Evolutionary conservation across 2,797 vertebrate genomes (phyloP), one percentile per base, ranked within the genome.

Genomic region (Alcedo quadribrachys): DNA sequence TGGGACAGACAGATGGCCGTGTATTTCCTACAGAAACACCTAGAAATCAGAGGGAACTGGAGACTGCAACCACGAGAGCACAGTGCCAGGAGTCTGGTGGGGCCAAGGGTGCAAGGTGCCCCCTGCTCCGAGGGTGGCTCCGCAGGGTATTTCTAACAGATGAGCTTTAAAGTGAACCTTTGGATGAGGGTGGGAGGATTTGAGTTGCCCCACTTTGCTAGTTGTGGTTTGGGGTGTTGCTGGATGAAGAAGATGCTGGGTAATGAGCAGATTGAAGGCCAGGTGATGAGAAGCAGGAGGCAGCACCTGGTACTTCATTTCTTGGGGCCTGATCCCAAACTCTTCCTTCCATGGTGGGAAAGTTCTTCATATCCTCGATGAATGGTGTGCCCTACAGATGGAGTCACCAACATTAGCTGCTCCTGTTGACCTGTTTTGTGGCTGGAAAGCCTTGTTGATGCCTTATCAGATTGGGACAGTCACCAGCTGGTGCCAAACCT

Each of bases 11-110:
- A 90, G 68, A 65, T 77, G 9, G 73, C 81, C 19, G 0, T 42
- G 94, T 91, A 80, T 94, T 91, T 92, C 83, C 88, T 42, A 58
- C 78, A 86, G 95, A 93, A 93, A 92, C 35, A 46, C 91, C 88
- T 70, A 35, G 19, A 68, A 58, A 91, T 81, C 79, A 58, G n/a
- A 48, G 76, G 35, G 73, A 42, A 65, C 4, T 76, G 24, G 18
- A 67, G 86, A 93, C 73, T 19, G 28, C 45, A 45, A 57, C 53
- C 62, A 18, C 0, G 37, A 32, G 60, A 55, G 51, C 1, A 0
- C 69, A 15, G 45, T 50, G 87, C 91, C 78, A 53, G 75, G 62
- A 77, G 61, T 10, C 42, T 2, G 30, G 81, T 51, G 12, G 48
- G 33, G 62, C 25, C 19, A 19, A 68, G n/a, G 24, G 3, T 0